Evolutionary conservation across 2,113 vertebrate species (phyloP).

Genomic region (Nipponia nippon): DNA sequence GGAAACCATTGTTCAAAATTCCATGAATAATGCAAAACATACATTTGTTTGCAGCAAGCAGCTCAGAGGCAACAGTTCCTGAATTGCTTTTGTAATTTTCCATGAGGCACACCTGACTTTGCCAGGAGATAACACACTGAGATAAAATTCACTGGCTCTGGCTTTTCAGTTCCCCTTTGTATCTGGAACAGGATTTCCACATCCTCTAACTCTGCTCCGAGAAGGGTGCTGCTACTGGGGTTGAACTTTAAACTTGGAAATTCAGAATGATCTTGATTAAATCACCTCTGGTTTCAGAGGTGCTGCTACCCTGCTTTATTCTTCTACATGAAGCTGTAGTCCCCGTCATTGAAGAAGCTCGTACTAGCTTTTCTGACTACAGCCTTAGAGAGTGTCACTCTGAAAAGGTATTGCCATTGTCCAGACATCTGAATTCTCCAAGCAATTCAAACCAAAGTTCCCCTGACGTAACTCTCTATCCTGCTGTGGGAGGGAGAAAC

Average conservation of each 20-base stretch:
- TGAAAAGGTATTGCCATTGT: not conserved
- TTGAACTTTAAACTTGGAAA: not conserved
- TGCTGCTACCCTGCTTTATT: not conserved
- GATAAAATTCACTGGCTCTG: not conserved
- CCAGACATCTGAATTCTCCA: not conserved
- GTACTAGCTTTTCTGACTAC: not conserved
- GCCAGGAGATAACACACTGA: not conserved
- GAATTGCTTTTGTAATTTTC: slow-evolving; percentile 8
- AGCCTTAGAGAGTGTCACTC: not conserved
- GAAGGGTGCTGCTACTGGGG: not conserved
- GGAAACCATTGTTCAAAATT: not conserved
- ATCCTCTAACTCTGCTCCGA: not conserved
- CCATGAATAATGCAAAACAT: slow-evolving; percentile 37
- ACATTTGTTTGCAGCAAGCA: slow-evolving; percentile 2
- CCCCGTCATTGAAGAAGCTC: not conserved
- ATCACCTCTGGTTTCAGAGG: not conserved
- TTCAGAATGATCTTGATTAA: not conserved
- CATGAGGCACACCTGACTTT: slow-evolving; percentile 1
- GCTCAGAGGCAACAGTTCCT: not conserved
- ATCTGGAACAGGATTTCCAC: not conserved
- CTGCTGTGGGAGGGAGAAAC: not conserved
- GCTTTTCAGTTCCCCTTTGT: not conserved
- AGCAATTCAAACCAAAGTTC: not conserved
- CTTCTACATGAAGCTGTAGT: not conserved
- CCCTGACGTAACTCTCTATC: not conserved